A percentile compares a stretch with the other conserved stretches of the same genome.
These are phyloP conservation scores for Pycnomerus fuliginosus DNA, from an alignment of 2,888 invertebrate species.

Conservation along the genomic window DNA sequence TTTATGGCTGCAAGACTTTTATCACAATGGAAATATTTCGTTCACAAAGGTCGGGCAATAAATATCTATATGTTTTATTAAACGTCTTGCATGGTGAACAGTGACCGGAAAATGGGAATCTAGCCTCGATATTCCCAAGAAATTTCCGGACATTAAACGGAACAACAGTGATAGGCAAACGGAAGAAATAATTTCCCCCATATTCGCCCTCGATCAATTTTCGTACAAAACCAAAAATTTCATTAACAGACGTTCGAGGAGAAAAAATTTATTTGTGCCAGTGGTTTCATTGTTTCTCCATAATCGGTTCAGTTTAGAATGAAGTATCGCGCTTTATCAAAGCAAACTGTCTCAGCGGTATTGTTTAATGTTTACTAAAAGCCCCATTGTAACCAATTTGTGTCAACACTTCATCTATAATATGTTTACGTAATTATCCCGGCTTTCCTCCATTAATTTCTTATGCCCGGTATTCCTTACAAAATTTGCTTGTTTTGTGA, in stretches of 20 bases:
- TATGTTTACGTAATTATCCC: too few species aligned
- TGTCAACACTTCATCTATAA: constrained; percentile 2
- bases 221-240: background rate
- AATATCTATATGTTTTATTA: constrained; percentile 9
- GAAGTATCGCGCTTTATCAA: too few species aligned
- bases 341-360: background rate
- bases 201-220: constrained; percentile 6
- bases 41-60: constrained; percentile 6
- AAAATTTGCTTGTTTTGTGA: too few species aligned
- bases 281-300: too few species aligned
- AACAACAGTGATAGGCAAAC: constrained; percentile 14
- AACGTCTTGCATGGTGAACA: constrained; percentile 11
- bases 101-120: constrained; percentile 12
- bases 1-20: too few species aligned
- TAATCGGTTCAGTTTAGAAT: too few species aligned
- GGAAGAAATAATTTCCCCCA: constrained; percentile 12
- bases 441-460: too few species aligned
- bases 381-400: constrained; percentile 3
- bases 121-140: constrained; percentile 8
- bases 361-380: constrained; percentile 2
- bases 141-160: constrained; percentile 15
- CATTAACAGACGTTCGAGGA: too few species aligned
- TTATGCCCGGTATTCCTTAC: too few species aligned
- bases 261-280: too few species aligned
- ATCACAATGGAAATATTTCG: constrained; percentile 5